A percentile compares a stretch with the other conserved stretches of the same genome.
These are phyloP conservation scores for Elegia similella DNA, from an alignment of 2,888 invertebrate species.

Conservation along the genomic window DNA sequence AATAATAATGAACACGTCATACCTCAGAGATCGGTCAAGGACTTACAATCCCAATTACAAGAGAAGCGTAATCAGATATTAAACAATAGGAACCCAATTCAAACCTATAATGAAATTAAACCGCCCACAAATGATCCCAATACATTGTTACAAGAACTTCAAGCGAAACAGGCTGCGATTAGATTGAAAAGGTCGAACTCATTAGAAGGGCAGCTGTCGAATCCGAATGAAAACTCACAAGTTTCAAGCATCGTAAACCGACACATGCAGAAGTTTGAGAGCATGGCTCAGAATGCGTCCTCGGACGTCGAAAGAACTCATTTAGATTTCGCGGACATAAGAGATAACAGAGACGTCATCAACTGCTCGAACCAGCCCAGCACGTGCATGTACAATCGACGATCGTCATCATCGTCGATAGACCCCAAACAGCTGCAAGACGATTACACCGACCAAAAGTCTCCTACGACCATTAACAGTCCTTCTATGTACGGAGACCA, in stretches of 20 bases:
- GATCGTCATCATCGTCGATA: constrained; percentile 68
- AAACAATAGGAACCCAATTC: constrained; percentile 57
- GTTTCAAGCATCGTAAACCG: constrained; percentile 8
- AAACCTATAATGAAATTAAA: constrained; percentile 48
- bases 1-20: constrained; percentile 55
- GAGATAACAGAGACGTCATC: constrained; percentile 71
- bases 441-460: constrained; percentile 59
- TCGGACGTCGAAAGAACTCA: constrained; percentile 63
- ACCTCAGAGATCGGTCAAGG: constrained; percentile 52
- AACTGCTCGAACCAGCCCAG: constrained; percentile 68
- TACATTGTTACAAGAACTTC: constrained; percentile 89
- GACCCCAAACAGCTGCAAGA: constrained; percentile 71
- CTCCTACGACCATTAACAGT: constrained; percentile 43
- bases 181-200: constrained; percentile 66
- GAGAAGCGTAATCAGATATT: constrained; percentile 84
- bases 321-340: constrained; percentile 66
- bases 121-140: constrained; percentile 66
- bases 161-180: constrained; percentile 87
- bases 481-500: constrained; percentile 60
- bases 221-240: constrained; percentile 41
- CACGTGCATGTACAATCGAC: constrained; percentile 54
- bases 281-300: constrained; percentile 43
- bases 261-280: constrained; percentile 80
- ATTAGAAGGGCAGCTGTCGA: constrained; percentile 61
- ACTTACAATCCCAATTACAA: constrained; percentile 83